Evolutionary conservation across 2,888 invertebrate species (phyloP).

Genomic region (Hipparchia sbordonii): DNA sequence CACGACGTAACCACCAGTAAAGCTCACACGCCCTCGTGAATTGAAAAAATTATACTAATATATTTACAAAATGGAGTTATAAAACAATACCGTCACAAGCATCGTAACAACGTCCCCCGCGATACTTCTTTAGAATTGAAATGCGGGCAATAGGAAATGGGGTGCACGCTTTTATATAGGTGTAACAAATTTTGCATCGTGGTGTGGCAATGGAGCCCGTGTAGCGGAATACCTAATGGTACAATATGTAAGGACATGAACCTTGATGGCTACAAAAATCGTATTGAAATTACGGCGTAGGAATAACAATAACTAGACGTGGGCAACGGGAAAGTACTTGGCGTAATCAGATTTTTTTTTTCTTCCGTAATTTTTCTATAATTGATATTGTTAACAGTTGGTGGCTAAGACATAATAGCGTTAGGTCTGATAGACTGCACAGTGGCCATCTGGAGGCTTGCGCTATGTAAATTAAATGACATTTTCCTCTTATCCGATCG

Average conservation of each 20-base stretch:
- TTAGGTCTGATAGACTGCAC: neutral
- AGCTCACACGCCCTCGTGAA: too few relatives aligned
- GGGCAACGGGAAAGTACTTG: slow-evolving; percentile 69
- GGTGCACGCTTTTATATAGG: slow-evolving; percentile 79
- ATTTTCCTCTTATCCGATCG: slow-evolving; percentile 12
- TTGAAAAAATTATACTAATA: too few relatives aligned
- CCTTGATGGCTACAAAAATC: slow-evolving; percentile 80
- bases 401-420: slow-evolving; percentile 1
- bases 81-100: slow-evolving; percentile 61
- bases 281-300: slow-evolving; percentile 73
- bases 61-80: slow-evolving; percentile 17
- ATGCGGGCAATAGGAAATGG: slow-evolving; percentile 75
- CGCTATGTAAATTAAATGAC: neutral
- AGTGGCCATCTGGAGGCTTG: neutral
- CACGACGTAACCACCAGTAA: too few relatives aligned
- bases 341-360: slow-evolving; percentile 13
- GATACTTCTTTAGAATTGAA: slow-evolving; percentile 67
- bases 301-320: slow-evolving; percentile 75
- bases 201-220: slow-evolving; percentile 74
- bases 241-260: slow-evolving; percentile 75
- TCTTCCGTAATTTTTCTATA: slow-evolving; percentile 6
- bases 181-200: slow-evolving; percentile 81
- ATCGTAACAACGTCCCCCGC: slow-evolving; percentile 60
- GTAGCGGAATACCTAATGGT: slow-evolving; percentile 79
- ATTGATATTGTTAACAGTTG: neutral